Percentiles rank a stretch among this genome's conserved stretches.
phyloP scores from a whole-genome alignment of 2,888 invertebrate genomes.

The Agonopterix heracliana region DNA sequence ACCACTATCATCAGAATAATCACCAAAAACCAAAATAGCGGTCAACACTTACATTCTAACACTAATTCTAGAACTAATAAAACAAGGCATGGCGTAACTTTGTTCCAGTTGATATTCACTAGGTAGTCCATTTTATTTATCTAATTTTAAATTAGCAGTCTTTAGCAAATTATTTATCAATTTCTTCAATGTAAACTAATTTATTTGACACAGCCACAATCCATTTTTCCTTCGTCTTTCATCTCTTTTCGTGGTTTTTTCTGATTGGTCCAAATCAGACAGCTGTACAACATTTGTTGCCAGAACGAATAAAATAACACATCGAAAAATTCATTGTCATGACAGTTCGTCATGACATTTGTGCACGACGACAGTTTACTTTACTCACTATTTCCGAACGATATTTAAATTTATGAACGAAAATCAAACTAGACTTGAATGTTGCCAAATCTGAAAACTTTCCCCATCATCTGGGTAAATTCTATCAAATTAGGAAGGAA shows the following conservation, averaged over 20 bases:
- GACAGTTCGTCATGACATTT: no score
- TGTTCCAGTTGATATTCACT: conserved; percentile 77
- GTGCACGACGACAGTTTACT: no score
- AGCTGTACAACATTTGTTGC: conserved; percentile 9
- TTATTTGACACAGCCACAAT: conserved; percentile 60
- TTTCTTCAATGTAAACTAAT: conserved; percentile 58
- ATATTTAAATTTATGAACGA: no score
- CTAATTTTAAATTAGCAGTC: conserved; percentile 42
- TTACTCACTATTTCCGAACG: no score
- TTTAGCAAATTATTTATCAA: conserved; percentile 40
- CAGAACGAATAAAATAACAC: not conserved
- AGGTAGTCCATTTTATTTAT: conserved; percentile 68
- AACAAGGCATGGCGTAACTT: conserved; percentile 80
- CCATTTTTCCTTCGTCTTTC: conserved; percentile 56
- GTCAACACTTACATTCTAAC: conserved; percentile 77
- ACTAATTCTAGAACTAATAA: conserved; percentile 81
- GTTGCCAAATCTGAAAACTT: no score
- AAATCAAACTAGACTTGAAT: no score
- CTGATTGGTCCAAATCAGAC: conserved; percentile 76
- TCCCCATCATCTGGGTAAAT: no score
- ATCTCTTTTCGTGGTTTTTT: conserved; percentile 73
- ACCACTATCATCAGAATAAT: conserved; percentile 31
- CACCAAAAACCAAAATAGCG: conserved; percentile 19
- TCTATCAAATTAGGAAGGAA: no score
- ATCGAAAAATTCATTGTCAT: not conserved